Evolutionary conservation across 2,888 invertebrate genomes (phyloP).

Genomic region (Rhodophaea formosa): DNA sequence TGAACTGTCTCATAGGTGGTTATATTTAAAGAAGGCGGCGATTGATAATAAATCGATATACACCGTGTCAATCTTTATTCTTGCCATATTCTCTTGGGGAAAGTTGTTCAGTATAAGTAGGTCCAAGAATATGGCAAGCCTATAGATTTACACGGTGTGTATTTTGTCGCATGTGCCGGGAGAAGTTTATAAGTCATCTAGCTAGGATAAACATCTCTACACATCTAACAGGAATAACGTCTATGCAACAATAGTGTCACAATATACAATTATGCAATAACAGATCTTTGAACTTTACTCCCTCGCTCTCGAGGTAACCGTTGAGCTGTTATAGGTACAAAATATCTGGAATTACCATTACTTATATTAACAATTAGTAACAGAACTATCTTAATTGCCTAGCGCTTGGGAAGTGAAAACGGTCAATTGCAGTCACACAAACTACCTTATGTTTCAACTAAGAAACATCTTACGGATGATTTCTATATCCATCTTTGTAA

Average conservation of each 20-base stretch:
- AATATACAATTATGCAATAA: conserved; percentile 42
- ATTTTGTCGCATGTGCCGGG: no score
- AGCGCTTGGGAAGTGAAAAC: conserved; percentile 51
- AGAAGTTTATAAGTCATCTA: no score
- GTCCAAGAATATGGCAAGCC: no score
- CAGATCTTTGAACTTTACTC: conserved; percentile 39
- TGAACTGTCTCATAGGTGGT: no score
- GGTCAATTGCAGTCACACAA: conserved; percentile 23
- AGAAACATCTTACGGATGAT: no score
- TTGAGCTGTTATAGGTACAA: conserved; percentile 70
- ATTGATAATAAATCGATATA: no score
- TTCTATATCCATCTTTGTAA: no score
- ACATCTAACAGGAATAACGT: conserved; percentile 2
- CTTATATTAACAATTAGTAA: conserved; percentile 53
- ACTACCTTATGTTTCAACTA: not conserved
- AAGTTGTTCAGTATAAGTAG: no score
- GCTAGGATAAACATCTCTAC: not conserved
- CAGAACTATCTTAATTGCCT: conserved; percentile 54
- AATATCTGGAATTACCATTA: conserved; percentile 64
- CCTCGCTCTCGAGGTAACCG: conserved; percentile 33
- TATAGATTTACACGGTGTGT: no score
- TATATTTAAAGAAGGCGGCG: no score
- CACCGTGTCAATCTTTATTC: no score
- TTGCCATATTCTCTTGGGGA: no score
- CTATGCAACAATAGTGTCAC: conserved; percentile 24